Evolutionary conservation across 2,113 vertebrate species (phyloP).

Genomic region (Oenanthe melanoleuca): DNA sequence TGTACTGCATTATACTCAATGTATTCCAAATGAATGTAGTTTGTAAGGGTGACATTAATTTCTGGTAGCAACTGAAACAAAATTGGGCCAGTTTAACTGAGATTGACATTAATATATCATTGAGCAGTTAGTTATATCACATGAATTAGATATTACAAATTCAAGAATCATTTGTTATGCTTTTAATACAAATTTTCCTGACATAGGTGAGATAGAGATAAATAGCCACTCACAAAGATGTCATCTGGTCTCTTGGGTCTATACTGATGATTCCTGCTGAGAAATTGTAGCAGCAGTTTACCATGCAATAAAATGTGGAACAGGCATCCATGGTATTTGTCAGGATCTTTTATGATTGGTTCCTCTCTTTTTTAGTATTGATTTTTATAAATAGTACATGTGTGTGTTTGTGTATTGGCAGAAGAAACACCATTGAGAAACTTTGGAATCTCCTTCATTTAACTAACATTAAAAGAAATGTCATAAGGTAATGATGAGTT

Average conservation of each 20-base stretch:
- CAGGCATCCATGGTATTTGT: not conserved
- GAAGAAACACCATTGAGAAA: not conserved
- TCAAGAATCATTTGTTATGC: conserved; percentile 50
- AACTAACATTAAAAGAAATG: not conserved
- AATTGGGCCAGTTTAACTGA: conserved; percentile 32
- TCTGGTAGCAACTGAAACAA: conserved; percentile 31
- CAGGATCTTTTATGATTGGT: not conserved
- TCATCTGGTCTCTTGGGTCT: conserved; percentile 36
- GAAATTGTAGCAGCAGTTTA: not conserved
- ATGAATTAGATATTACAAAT: conserved; percentile 45
- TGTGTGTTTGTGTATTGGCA: not conserved
- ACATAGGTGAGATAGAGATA: conserved; percentile 46
- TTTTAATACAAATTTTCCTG: conserved; percentile 55
- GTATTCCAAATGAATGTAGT: conserved; percentile 2
- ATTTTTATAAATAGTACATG: not conserved
- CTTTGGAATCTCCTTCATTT: not conserved
- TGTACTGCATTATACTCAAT: not conserved
- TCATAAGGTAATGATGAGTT: not conserved
- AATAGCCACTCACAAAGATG: conserved; percentile 46
- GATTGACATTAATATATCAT: conserved; percentile 53
- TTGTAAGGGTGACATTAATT: conserved; percentile 19
- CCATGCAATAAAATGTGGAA: not conserved
- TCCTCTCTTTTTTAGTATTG: not conserved
- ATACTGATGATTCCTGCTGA: conserved; percentile 29
- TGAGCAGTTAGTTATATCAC: conserved; percentile 49